These are phyloP conservation scores for Drosophila borborema DNA, from an alignment of 2,888 invertebrate species.

Conservation along the genomic window DNA sequence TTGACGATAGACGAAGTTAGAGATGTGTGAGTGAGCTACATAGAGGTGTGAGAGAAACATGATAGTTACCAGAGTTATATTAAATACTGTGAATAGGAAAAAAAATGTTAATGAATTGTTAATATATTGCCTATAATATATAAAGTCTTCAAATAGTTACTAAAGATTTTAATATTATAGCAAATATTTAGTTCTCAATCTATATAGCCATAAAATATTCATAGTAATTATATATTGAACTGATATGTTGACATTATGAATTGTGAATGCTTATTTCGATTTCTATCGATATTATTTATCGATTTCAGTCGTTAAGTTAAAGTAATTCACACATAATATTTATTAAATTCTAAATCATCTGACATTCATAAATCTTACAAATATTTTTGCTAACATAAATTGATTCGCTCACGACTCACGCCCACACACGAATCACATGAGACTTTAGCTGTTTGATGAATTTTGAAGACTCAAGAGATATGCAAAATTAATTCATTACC, in stretches of 20 bases:
- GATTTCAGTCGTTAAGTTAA: neutral
- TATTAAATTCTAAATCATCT: neutral
- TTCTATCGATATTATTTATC: neutral
- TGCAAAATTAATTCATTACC: neutral
- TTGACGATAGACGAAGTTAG: neutral
- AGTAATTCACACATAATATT: neutral
- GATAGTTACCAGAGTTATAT: neutral
- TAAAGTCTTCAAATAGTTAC: no score
- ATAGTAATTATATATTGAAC: no score
- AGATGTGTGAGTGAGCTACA: conserved; percentile 13
- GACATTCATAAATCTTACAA: neutral
- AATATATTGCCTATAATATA: no score
- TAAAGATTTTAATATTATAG: no score
- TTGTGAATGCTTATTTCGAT: neutral
- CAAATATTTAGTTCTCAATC: no score
- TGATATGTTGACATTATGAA: no score
- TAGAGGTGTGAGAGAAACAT: neutral
- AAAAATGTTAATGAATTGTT: no score
- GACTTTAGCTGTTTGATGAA: neutral
- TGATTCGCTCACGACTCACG: conserved; percentile 7
- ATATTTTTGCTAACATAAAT: neutral
- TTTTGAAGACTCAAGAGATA: neutral
- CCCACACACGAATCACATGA: neutral
- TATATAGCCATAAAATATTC: no score
- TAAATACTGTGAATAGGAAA: no score